Percentiles rank a stretch among this genome's conserved stretches.
Evolutionary conservation across 1,140 invertebrate species (phyloP).

Genomic region (Venustaconcha ellipsiformis): DNA sequence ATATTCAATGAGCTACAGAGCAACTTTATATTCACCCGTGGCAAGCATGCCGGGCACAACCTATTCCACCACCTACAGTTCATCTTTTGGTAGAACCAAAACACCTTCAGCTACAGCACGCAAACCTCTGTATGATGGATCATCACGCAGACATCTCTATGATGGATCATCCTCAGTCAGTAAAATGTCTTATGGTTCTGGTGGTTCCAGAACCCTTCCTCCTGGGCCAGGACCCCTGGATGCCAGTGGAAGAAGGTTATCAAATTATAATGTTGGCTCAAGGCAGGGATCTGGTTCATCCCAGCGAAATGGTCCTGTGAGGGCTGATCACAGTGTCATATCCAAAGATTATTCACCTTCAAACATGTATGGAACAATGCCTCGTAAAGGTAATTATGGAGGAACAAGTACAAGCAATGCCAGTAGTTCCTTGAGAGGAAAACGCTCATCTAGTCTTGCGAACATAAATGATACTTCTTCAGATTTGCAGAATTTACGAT

Average conservation of each 20-base stretch:
- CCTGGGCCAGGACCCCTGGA: constrained; percentile 57
- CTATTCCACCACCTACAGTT: no score
- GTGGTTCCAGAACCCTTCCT: constrained; percentile 39
- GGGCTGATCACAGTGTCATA: constrained; percentile 44
- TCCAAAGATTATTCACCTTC: constrained; percentile 22
- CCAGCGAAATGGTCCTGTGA: constrained; percentile 40
- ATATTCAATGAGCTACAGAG: no score
- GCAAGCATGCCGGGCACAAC: no score
- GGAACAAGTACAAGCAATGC: constrained; percentile 1
- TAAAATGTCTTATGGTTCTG: not conserved
- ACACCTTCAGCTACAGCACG: no score
- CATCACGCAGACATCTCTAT: no score
- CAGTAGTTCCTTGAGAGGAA: not conserved
- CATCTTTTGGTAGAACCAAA: no score
- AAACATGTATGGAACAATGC: constrained; percentile 5
- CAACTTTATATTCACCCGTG: no score
- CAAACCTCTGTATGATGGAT: no score
- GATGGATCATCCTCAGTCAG: no score
- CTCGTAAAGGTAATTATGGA: not conserved
- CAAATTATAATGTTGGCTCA: constrained; percentile 18
- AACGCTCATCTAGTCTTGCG: constrained; percentile 29
- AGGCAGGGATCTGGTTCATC: constrained; percentile 21
- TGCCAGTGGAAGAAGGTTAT: constrained; percentile 43
- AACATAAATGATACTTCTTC: constrained; percentile 6
- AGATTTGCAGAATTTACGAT: constrained; percentile 15